Percentiles rank a stretch among this genome's conserved stretches.
These are phyloP conservation scores for Podiceps cristatus DNA, from an alignment of 2,113 vertebrate species.

Conservation along the genomic window DNA sequence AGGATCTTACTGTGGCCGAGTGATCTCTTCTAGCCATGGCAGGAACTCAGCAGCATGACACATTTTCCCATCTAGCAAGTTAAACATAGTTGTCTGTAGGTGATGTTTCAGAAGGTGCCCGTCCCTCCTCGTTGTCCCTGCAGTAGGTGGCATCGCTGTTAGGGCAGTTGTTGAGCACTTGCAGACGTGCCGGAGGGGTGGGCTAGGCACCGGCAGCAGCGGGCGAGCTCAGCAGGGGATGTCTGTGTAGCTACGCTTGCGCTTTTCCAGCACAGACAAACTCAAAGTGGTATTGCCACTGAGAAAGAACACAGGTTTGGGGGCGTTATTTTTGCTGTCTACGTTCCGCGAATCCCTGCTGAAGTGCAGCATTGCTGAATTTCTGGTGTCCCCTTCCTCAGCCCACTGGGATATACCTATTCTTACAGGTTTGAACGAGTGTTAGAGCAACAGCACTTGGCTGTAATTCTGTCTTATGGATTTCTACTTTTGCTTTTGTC, in stretches of 20 bases:
- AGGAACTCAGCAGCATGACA: neutral
- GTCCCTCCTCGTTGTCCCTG: neutral
- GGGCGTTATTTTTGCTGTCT: neutral
- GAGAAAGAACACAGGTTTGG: neutral
- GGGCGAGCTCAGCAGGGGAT: neutral
- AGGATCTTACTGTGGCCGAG: neutral
- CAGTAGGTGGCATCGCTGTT: neutral
- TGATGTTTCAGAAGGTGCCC: neutral
- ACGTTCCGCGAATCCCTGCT: neutral
- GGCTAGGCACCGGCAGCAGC: neutral
- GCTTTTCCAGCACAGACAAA: neutral
- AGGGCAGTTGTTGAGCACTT: neutral
- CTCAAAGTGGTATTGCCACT: neutral
- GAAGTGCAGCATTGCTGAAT: neutral
- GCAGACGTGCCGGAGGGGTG: neutral
- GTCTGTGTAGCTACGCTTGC: rapidly evolving
- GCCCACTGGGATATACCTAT: neutral
- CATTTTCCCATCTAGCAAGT: neutral
- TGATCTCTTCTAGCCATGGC: neutral
- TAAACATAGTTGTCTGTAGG: neutral
- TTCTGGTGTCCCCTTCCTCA: neutral
- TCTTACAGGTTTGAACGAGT: neutral
- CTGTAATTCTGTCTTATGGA: neutral
- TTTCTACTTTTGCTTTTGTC: neutral
- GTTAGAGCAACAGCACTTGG: neutral